Conservation (phyloP, 2,797 vertebrate species). For the Danio aesculapii region DNA sequence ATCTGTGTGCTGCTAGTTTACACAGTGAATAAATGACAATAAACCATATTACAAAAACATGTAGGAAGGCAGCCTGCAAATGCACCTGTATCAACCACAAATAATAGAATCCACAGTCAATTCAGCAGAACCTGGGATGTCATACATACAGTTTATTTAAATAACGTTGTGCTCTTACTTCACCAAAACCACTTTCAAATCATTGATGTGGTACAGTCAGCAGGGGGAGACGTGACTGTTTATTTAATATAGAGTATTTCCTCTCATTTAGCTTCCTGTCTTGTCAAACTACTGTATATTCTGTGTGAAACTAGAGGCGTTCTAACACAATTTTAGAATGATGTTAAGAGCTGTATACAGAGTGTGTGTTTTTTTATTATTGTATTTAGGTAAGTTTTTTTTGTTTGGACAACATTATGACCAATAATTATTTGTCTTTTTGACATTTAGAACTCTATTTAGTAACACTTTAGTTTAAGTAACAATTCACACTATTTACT, state of each 20-base stretch:
- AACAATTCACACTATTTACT: no score
- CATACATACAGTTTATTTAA: background rate
- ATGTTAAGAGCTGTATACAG: constrained; percentile 28
- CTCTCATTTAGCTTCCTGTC: background rate
- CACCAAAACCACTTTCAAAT: background rate
- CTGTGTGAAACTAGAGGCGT: background rate
- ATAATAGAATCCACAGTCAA: background rate
- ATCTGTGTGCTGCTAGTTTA: constrained; percentile 49
- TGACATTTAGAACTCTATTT: background rate
- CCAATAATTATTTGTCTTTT: background rate
- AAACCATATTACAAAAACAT: background rate
- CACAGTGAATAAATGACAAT: background rate
- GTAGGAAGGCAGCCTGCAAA: background rate
- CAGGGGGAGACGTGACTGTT: background rate
- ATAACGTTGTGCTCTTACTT: background rate
- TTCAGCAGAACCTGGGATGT: no score
- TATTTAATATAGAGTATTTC: background rate
- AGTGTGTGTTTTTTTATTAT: constrained; percentile 11
- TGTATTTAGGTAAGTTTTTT: constrained; percentile 35
- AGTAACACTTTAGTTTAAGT: no score
- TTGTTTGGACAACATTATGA: background rate
- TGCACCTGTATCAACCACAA: constrained; percentile 17
- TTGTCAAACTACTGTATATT: background rate
- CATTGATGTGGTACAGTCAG: background rate
- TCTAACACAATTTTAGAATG: background rate